Base-by-base conservation (phyloP, 2,797 vertebrate species). In the Potorous gilbertii region DNA sequence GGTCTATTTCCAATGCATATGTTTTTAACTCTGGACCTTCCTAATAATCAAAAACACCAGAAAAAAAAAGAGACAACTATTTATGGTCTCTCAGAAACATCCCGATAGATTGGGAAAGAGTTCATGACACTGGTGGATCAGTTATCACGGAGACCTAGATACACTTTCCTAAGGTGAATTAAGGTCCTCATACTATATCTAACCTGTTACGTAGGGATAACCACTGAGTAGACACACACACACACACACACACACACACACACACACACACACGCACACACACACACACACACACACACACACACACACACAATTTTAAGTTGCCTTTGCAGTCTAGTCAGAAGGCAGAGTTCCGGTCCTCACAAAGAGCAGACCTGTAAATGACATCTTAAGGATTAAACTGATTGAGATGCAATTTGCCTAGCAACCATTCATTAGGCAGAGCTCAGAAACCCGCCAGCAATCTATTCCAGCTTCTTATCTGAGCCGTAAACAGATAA, bases 361-460 rank as follows among this genome's bases (percentile, higher is more conserved):
- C 97, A 97, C 97, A 98, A 98, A 99, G 98, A 96, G 96, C 96
- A 97, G 98, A 99, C 98, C 98, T 99, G 98, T 98, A 99, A 99
- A 99, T 99, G 99, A 99, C 98, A 99, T 99, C 98, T 97, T 98
- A 98, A 99, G 98, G 98, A 99, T 99, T 99, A 99, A 98, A 99
- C 98, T 98, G 98, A 99, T 98, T 98, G 98, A 99, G 98, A 99
- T 98, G 98, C 98, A 98, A 98, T 99, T 99, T 98, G 98, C 99
- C 98, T 99, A 99, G 98, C 98, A 99, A 99, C 99, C 98, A 99
- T 98, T 99, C 98, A 98, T 99, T 99, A 99, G 97, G 98, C 98
- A 98, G 98, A 98, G 98, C 98, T 99, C 98, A 98, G 98, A 98
- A 99, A 99, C 98, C 98, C 99, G 99, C 98, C 98, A 98, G 98